Conservation (phyloP, 2,888 invertebrate genomes). For the Apeira syringaria region DNA sequence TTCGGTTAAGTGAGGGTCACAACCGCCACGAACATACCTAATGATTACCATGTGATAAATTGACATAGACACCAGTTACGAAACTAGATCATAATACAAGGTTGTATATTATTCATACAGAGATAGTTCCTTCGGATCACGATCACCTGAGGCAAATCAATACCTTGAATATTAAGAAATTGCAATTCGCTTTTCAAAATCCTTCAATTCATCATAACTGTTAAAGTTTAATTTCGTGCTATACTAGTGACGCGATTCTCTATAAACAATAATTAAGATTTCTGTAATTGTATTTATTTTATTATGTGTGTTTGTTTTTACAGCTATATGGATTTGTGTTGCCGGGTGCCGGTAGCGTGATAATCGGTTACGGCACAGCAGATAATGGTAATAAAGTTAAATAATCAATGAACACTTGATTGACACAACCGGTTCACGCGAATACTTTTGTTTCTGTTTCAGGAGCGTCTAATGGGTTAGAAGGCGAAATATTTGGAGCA, state of each 20-base stretch:
- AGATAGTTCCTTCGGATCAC: constrained; percentile 42
- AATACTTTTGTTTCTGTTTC: constrained; percentile 25
- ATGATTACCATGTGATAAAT: constrained; percentile 51
- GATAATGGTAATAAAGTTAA: constrained; percentile 77
- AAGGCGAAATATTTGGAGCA: constrained; percentile 87
- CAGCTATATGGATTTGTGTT: constrained; percentile 82
- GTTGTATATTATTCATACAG: constrained; percentile 40
- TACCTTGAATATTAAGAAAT: constrained; percentile 41
- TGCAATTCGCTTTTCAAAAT: constrained; percentile 24
- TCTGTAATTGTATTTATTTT: too few species aligned
- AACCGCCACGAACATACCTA: constrained; percentile 39
- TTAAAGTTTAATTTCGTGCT: constrained; percentile 3
- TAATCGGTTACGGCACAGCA: constrained; percentile 88
- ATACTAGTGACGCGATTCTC: too few species aligned
- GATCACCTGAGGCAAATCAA: constrained; percentile 45
- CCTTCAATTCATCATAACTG: constrained; percentile 16
- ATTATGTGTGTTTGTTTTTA: constrained; percentile 43
- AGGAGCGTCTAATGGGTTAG: constrained; percentile 86
- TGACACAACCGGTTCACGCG: not conserved
- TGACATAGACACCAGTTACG: constrained; percentile 48
- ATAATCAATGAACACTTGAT: not conserved
- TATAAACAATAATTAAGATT: too few species aligned
- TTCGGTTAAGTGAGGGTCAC: constrained; percentile 40
- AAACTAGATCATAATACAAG: constrained; percentile 53
- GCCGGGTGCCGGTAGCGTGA: constrained; percentile 85